Evolutionary conservation across 2,113 vertebrate species (phyloP), one percentile per base, ranked within the genome.

Genomic region (Pyrgilauda ruficollis): DNA sequence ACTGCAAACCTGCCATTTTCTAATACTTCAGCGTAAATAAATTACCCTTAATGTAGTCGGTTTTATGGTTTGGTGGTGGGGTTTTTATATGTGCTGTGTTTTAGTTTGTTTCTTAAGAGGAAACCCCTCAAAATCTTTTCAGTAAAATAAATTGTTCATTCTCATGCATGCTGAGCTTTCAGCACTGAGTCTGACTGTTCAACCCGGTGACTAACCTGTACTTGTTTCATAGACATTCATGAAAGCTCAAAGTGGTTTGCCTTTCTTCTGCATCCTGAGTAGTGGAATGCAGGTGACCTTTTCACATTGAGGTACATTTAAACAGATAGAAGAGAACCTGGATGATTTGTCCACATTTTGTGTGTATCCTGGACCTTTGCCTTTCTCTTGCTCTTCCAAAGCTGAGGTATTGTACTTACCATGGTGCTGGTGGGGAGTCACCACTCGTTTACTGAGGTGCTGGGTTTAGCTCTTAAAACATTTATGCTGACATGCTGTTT

Each of bases 1-100:
- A 81, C 41, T 1, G 4, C 84, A 87, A 96, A 94, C 82, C 79
- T 93, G 52, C 26, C 28, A 89, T 92, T 96, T 92, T 56, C 64
- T 89, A 79, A 87, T 88, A 78, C 49, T 93, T 82, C 46, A 78
- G 66, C 13, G 49, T 87, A 81, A 89, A 78, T 86, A 68, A 81
- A 74, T 58, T 93, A 78, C 66, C 62, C 62, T 84, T 81, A 56
- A 62, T 66, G 53, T 81, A 61, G 44, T 64, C 85, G 74, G 16
- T 17, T 93, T 79, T 74, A 47, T 91, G 66, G 22, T 35, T 50
- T 84, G 43, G 49, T 84, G 27, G 22, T 44, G 5, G 3, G 0
- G 2, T 27, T 59, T 84, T 24, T 43, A 8, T 67, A 30, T 66
- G 19, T 63, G 63, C 30, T 69, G 30, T 50, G 46, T 27, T 76